Base-by-base conservation (phyloP, 2,888 invertebrate genomes). In the Sarcophaga rosellei region DNA sequence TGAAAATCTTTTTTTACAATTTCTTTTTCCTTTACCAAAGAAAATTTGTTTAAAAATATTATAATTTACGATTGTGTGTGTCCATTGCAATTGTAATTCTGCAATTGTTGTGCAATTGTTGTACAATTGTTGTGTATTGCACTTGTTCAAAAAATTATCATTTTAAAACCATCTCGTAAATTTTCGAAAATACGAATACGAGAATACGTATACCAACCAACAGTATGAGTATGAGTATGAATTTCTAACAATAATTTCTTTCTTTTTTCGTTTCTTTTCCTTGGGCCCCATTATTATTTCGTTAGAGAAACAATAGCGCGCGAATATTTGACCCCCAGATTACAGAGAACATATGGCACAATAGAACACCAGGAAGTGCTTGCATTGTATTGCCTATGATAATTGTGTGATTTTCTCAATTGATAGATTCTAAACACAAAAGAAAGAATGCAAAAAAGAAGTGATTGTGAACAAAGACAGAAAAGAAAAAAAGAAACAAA, bases 81-180 rank as follows among this genome's bases (percentile, higher is more conserved):
- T 53, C 53, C 53, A 35, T 35, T 35, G 35, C 35, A 35, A 35
- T 35, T 35, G 66, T 73, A 74, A 79, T 76, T 72, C 20, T 75
- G 66, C 76, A 74, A 79, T 76, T 72, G 35, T 75, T 73, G 63
- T 62, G 12, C 44, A 47, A 75, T 86, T 81, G 86, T 66, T 35
- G 81, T 86, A 84, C 86, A 86, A 84, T 86, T 78, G 84, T 47
- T 25, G 35, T 5, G 35, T 66, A 66, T 84, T 86, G 86, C 86
- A 86, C 86, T 86, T 78, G 86, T 53, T 4, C 53, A 53, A 12
- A 15, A 86, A 86, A 86, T 86, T 86, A 86, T 86, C 86, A 81
- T 86, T 84, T 77, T 81, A 62, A 74, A 86, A 75, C 66, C 81
- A 86, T 86, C 86, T 86, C 81, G 81, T 84, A 86, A 84, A 86